Base-by-base conservation (phyloP, 1,140 invertebrate species). In the Notospermus geniculatus region DNA sequence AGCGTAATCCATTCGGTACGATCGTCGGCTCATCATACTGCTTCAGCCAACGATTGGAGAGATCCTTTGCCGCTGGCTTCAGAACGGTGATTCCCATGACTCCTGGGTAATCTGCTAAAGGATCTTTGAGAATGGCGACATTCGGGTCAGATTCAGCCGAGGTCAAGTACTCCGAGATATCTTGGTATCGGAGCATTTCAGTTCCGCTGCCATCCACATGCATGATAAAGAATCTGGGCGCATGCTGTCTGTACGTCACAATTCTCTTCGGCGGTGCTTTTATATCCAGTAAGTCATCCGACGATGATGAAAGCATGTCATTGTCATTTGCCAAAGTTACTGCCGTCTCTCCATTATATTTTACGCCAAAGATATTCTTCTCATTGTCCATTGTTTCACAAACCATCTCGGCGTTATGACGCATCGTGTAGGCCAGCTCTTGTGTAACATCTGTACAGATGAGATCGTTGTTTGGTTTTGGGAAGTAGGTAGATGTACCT, bases 221-320 rank as follows among this genome's bases (percentile, higher is more conserved):
- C 28, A 80, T 63, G 27, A 81, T 70, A 63, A 82, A 81, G 63
- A 80, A 78, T 25, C 76, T 59, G 23, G 78, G 77, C n/a, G 73
- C 71, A 68, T 80, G 77, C 36, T 78, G 71, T 27, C 70, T 71
- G 36, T 68, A 77, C 2, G 65, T 54, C 4, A 60, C 56, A 2
- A 75, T 58, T 43, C 71, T 71, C 54, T 69, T 74, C 13, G 68
- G 67, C 11, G 43, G 32, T 25, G 52, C 59, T 2, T 29, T 32
- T 11, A 46, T 50, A 29, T 73, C 70, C 7, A 70, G 69, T 27
- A 64, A 64, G 65, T 71, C 74, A n/a, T 63, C 60, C 27, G 72
- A 69, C 25, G 72, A 72, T 4, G 68, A 36, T 11, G 54, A 43
- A 22, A 71, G 74, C 41, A 17, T 30, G 36, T 57, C 29, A 17